Conservation (phyloP, 2,113 vertebrate species). For the Pluvialis apricaria region DNA sequence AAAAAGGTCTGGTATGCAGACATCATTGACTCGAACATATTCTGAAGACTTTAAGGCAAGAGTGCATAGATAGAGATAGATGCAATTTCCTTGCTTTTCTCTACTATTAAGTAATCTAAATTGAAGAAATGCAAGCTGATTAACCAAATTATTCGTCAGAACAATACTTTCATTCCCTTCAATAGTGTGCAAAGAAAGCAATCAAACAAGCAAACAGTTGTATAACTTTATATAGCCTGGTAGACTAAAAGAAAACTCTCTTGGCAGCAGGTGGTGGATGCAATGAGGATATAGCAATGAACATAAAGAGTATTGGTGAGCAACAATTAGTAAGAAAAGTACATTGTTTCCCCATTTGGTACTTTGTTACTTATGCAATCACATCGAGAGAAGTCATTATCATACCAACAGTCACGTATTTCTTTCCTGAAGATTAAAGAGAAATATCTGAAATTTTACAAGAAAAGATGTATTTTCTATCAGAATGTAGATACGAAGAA, state of each 20-base stretch:
- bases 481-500: neutral
- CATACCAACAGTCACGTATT: neutral
- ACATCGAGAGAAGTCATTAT: neutral
- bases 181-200: neutral
- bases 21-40: neutral
- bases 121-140: neutral
- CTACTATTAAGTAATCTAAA: neutral
- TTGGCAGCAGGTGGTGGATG: conserved; percentile 11
- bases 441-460: neutral
- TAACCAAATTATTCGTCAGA: neutral
- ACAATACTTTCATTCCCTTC: neutral
- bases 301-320: conserved; percentile 39
- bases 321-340: conserved; percentile 17
- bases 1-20: neutral
- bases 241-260: neutral
- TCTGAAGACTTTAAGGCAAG: neutral
- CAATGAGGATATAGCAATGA: neutral
- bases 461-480: neutral
- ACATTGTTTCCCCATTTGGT: neutral
- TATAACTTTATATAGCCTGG: neutral
- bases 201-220: neutral
- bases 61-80: neutral
- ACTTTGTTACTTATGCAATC: neutral
- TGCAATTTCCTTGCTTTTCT: neutral
- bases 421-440: neutral